Base-by-base conservation (phyloP, 2,888 invertebrate species). In the Norana najaformis region DNA sequence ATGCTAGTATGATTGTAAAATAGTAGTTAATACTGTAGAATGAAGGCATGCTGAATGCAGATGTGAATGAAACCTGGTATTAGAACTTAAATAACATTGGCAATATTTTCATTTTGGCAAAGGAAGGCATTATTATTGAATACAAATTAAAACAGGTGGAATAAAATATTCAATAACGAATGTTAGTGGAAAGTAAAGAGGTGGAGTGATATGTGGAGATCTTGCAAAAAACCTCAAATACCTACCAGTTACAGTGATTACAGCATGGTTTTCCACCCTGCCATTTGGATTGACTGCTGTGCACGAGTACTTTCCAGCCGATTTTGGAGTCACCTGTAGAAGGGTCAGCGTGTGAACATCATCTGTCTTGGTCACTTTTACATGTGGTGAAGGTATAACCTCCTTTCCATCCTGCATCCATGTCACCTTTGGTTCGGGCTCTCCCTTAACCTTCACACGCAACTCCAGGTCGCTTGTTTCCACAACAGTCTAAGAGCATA, bases 191-290 rank as follows among this genome's bases (percentile, higher is more conserved):
- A 69, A 69, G n/a, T 69, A 69, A 11, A 69, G 69, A 69, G n/a
- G n/a, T n/a, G 0, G 8, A n/a, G 30, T n/a, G 69, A 69, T 69
- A 69, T n/a, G n/a, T 11, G 69, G n/a, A 11, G 69, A 69, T 69
- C 30, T 69, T n/a, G 6, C 69, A 8, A 69, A 69, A n/a, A 69
- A 69, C 13, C 69, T 69, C n/a, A 13, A n/a, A n/a, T 11, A 37
- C 92, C 94, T 96, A 97, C 98, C 97, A 96, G 97, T 97, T 93
- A 98, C 97, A n/a, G 96, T 97, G 35, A 98, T 96, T 91, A 96
- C 96, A 89, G 90, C 91, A 34, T 89, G 69, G 37, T 90, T 89
- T 41, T 90, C 83, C 39, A 89, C 91, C n/a, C 83, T 47, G 23
- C 91, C 91, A 83, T 82, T 88, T 41, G 47, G 89, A 88, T 91